phyloP scores from a whole-genome alignment of 2,113 vertebrate species.

The Panurus biarmicus region DNA sequence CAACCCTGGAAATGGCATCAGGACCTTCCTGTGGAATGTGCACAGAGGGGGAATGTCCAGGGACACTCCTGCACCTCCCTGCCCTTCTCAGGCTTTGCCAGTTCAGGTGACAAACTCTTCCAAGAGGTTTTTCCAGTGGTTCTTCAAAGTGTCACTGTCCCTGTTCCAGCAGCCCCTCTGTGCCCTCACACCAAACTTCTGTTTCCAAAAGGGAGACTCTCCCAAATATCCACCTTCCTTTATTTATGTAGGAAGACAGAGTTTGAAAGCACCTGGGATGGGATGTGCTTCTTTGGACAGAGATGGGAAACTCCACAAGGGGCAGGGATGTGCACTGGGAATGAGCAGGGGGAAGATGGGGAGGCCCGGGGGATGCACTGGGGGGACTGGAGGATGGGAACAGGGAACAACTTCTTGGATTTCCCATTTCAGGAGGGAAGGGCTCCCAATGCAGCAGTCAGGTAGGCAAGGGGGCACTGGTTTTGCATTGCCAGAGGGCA shows the following conservation, averaged over 20 bases:
- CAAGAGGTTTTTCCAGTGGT: neutral
- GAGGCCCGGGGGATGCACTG: accelerated
- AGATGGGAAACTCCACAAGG: neutral
- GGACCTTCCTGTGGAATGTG: neutral
- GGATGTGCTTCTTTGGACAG: neutral
- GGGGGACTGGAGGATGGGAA: neutral
- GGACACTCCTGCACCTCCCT: neutral
- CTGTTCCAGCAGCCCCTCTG: neutral
- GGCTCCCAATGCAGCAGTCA: accelerated
- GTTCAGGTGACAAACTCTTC: neutral
- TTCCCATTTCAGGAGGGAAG: neutral
- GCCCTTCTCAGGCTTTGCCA: neutral
- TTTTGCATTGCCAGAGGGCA: neutral
- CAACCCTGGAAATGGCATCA: neutral
- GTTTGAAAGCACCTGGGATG: neutral
- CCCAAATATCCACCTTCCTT: neutral
- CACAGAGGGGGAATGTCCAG: neutral
- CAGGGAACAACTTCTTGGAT: neutral
- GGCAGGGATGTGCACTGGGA: neutral
- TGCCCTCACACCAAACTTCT: neutral
- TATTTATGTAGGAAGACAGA: neutral
- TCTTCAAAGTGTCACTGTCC: neutral
- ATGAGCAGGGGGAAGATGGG: accelerated
- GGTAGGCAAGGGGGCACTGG: neutral
- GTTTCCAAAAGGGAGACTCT: neutral